Percentiles rank a stretch among this genome's conserved stretches.
phyloP scores from a whole-genome alignment of 2,797 vertebrate species.

The Zalophus californianus region DNA sequence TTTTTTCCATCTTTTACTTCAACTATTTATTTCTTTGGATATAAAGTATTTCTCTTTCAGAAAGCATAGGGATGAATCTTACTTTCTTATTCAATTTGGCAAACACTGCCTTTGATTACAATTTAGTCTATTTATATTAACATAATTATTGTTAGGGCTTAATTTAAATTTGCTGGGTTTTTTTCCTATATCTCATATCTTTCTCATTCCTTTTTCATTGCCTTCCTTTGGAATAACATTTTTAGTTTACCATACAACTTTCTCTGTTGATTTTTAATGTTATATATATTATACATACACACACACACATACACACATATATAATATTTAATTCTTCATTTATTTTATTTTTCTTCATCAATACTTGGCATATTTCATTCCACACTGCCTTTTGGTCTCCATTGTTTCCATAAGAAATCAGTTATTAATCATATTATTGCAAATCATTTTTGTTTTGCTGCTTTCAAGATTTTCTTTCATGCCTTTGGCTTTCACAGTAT shows the following conservation, averaged over 20 bases:
- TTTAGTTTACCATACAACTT: neutral
- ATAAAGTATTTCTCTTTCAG: neutral
- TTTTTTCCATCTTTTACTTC: neutral
- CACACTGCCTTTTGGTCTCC: neutral
- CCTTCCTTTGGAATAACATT: neutral
- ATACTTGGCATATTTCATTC: neutral
- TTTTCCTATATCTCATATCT: neutral
- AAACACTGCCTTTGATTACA: neutral
- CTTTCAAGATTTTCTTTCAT: neutral
- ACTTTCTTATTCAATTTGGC: neutral
- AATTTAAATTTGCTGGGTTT: neutral
- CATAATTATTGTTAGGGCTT: neutral
- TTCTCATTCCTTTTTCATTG: neutral
- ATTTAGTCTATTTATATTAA: neutral
- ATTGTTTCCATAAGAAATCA: neutral
- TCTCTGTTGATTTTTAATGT: neutral
- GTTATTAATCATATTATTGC: neutral
- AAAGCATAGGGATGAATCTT: neutral
- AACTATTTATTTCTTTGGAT: neutral
- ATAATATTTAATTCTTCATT: neutral
- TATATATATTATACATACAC: neutral
- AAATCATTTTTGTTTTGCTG: neutral
- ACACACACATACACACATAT: neutral
- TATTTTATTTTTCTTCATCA: neutral
- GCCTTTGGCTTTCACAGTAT: neutral